Conservation (phyloP, 2,113 vertebrate genomes). For the Fulmarus glacialis region DNA sequence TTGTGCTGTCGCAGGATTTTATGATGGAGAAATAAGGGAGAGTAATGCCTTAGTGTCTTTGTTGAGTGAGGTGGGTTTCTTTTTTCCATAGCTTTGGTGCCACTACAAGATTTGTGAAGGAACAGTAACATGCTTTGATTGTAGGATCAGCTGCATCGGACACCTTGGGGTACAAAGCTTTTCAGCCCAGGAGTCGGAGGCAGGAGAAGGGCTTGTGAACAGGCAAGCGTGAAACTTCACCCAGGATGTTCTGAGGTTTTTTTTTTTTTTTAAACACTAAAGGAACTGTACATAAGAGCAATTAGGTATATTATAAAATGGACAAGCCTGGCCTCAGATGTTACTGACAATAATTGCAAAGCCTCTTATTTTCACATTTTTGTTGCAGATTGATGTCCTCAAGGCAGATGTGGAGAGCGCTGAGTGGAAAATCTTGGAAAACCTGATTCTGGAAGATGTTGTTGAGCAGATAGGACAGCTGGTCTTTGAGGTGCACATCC, state of each 20-base stretch:
- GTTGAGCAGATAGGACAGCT: conserved; percentile 90
- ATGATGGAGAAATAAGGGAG: not conserved
- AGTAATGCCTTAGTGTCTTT: not conserved
- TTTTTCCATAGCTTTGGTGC: not conserved
- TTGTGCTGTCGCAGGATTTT: not conserved
- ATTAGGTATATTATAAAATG: not conserved
- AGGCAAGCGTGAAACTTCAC: fast-evolving
- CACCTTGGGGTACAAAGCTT: not conserved
- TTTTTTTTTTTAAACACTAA: not conserved
- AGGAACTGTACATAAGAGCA: not conserved
- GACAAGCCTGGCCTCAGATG: not conserved
- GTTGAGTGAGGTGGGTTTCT: not conserved
- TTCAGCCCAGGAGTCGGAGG: not conserved
- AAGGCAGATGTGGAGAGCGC: conserved; percentile 95
- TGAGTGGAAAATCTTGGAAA: conserved; percentile 97
- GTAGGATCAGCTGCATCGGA: not conserved
- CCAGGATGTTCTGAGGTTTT: not conserved
- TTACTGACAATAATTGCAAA: not conserved
- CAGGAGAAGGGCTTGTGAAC: not conserved
- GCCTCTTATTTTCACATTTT: not conserved
- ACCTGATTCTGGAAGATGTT: conserved; percentile 89
- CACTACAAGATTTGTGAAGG: not conserved
- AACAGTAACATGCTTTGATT: not conserved
- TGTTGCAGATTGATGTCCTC: conserved; percentile 88
- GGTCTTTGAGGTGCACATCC: conserved; percentile 89